Conservation (phyloP, 2,888 invertebrate species). For the Eupithecia pulchellata region DNA sequence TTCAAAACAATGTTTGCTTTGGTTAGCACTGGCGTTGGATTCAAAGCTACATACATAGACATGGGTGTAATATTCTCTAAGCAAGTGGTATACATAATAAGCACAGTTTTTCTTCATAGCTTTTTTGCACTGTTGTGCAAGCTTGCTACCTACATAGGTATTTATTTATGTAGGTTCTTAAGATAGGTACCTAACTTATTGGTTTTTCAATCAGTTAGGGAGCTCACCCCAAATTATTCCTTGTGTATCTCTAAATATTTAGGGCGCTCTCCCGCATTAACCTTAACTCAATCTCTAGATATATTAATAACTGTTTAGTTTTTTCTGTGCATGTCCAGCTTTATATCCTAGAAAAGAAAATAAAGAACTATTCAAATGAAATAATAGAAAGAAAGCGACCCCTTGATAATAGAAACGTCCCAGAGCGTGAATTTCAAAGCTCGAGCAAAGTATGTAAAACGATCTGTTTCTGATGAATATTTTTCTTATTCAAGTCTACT, state of each 20-base stretch:
- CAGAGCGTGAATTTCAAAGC: background rate
- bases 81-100: background rate
- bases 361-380: background rate
- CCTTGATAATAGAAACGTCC: background rate
- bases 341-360: background rate
- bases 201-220: too few species aligned
- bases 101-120: too few species aligned
- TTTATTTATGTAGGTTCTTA: background rate
- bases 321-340: too few species aligned
- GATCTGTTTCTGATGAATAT: background rate
- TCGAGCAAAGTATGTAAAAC: background rate
- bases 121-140: background rate
- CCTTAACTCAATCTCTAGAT: too few species aligned
- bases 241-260: too few species aligned
- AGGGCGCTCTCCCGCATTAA: too few species aligned
- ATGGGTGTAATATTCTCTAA: background rate
- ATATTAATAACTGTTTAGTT: too few species aligned
- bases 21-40: conserved; percentile 18
- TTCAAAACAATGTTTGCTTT: conserved; percentile 29
- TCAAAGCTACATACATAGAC: conserved; percentile 38
- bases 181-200: too few species aligned
- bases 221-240: too few species aligned
- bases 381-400: background rate
- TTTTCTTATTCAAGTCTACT: background rate
- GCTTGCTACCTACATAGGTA: background rate